These are phyloP conservation scores for Heliconius ismenius DNA, from an alignment of 2,888 invertebrate genomes.

Conservation along the genomic window DNA sequence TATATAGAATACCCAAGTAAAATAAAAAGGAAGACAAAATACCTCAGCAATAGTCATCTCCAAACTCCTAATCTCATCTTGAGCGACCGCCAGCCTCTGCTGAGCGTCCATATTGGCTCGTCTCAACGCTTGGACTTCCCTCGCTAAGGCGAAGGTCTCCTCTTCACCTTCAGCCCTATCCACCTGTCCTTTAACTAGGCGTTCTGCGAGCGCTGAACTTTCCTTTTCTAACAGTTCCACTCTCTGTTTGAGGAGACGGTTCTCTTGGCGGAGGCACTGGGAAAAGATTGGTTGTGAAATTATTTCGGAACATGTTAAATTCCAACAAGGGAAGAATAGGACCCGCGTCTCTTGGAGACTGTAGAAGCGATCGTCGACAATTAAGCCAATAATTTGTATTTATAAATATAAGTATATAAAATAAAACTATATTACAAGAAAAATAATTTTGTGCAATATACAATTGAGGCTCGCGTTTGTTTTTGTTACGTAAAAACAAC, in stretches of 20 bases:
- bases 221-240: conserved; percentile 97
- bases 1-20: not conserved
- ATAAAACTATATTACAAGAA: not conserved
- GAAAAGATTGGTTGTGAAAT: conserved; percentile 6
- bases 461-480: not conserved
- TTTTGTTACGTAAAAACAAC: not conserved
- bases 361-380: not conserved
- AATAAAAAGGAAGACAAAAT: not conserved
- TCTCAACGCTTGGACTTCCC: conserved; percentile 93
- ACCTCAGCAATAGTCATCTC: conserved; percentile 86
- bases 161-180: conserved; percentile 97
- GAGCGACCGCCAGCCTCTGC: conserved; percentile 93
- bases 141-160: conserved; percentile 89
- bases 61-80: conserved; percentile 93
- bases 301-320: not conserved
- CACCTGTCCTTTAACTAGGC: conserved; percentile 95
- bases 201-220: conserved; percentile 95
- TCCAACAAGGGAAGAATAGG: not conserved
- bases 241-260: conserved; percentile 95
- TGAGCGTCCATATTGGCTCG: conserved; percentile 94
- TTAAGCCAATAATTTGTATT: too few relatives aligned
- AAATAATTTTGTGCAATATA: not conserved
- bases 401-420: not conserved
- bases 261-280: conserved; percentile 92
- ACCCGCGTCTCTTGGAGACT: not conserved